Base-by-base conservation (phyloP, 2,888 invertebrate species). In the Synergus itoensis region DNA sequence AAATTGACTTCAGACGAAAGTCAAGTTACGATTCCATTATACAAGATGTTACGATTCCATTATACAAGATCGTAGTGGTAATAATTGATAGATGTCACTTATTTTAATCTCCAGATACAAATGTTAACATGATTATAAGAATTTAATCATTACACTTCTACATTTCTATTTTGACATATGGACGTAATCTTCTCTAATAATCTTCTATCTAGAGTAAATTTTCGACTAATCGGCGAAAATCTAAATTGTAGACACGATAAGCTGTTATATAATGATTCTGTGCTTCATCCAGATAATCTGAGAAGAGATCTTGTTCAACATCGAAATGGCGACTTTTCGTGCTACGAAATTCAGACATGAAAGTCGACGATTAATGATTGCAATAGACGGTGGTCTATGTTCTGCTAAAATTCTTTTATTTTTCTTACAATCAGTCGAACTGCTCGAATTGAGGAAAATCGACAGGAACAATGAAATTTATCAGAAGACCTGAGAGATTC, bases 401-500 rank as follows among this genome's bases (percentile, higher is more conserved):
- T 28, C 28, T 12, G 11, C 21, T 0, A 48, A 7, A 5, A 48
- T n/a, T 48, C 8, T 53, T 53, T 53, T n/a, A 7, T 53, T 36
- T 16, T 14, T 16, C 8, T 45, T 53, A 18, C 12, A 28, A 28
- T 28, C 28, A 28, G 28, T 28, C 4, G 36, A 45, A 12, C 7
- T 14, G 16, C 48, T 53, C 12, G 48, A 16, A 16, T 53, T 73
- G 48, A 73, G 28, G 9, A 16, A 53, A 53, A 73, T 21, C 48
- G 14, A 67, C n/a, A 36, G 36, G 11, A 73, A 73, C 16, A 53
- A 45, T 28, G 69, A 21, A 48, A 69, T 69, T 48, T 48, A 28
- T 12, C 28, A 21, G 14, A 67, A 45, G 69, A 73, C 69, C 8
- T 36, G 69, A 73, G 48, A 48, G 48, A 73, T 73, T 73, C 53